Evolutionary conservation across 2,797 vertebrate species (phyloP).

Genomic region (Periparus ater): DNA sequence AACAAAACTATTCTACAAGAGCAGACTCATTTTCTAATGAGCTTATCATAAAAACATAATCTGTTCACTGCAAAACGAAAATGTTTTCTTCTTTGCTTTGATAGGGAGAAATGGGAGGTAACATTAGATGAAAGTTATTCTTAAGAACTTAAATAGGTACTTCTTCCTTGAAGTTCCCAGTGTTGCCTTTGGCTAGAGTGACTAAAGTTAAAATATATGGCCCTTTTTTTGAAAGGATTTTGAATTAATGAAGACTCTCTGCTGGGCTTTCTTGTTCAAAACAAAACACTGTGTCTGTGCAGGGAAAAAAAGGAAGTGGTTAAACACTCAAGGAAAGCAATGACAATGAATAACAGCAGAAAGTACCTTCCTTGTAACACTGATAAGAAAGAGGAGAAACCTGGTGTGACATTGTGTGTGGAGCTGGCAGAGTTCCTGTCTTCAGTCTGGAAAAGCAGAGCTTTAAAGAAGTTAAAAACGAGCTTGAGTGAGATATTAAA

Average conservation of each 20-base stretch:
- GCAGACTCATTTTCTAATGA: background rate
- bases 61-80: background rate
- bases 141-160: background rate
- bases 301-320: background rate
- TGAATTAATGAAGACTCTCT: constrained; percentile 10
- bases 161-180: constrained; percentile 3
- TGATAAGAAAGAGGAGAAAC: background rate
- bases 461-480: background rate
- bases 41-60: background rate
- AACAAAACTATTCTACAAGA: background rate
- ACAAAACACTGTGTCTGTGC: background rate
- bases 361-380: background rate
- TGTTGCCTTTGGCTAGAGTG: background rate
- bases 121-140: background rate
- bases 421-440: background rate
- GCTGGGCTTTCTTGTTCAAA: background rate
- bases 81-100: background rate
- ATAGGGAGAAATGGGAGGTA: background rate
- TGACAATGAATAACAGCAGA: background rate
- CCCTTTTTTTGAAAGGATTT: background rate
- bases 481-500: background rate
- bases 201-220: background rate
- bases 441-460: background rate
- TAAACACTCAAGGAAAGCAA: background rate
- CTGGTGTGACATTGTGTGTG: background rate